Evolutionary conservation across 2,113 vertebrate genomes (phyloP), one percentile per base, ranked within the genome.

Genomic region (Rana temporaria): DNA sequence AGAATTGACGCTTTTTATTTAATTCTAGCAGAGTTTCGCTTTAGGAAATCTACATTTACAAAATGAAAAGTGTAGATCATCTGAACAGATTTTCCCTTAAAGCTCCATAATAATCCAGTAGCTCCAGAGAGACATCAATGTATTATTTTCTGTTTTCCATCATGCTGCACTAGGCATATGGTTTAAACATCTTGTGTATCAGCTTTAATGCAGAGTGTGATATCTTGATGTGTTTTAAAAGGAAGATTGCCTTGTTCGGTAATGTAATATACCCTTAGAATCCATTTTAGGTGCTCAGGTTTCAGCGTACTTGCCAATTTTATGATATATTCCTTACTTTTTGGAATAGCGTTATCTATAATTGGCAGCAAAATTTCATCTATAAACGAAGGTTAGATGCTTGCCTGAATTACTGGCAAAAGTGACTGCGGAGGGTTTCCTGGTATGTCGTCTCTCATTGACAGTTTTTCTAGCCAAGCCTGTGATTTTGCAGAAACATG

Each of bases 151-250:
- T 62, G n/a, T 3, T 62, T 62, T n/a, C 59, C 59, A 20, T 62
- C 1, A 62, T 62, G 59, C 1, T n/a, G 59, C 20, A 62, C 9
- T 22, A 62, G 8, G 20, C 19, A 62, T n/a, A 62, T 62, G 59
- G 20, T 20, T 62, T n/a, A 9, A 62, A 62, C 59, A 62, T 62
- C 4, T 62, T 62, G 19, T 22, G 20, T 62, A 62, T 20, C 59
- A n/a, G 20, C 59, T 20, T 20, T 48, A 62, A 62, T 62, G 59
- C 59, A 20, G n/a, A 20, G 59, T 62, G 59, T 62, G 59, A 62
- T 62, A 62, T 22, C 59, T 62, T 19, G 19, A 62, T 62, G 59
- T n/a, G 20, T 62, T 62, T 62, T 62, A 62, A 62, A 62, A 15
- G 59, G 4, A 22, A 62, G 59, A 62, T 62, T 62, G 20, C 18